Base-by-base conservation (phyloP, 1,140 invertebrate genomes). In the Heliconius eleuchia region DNA sequence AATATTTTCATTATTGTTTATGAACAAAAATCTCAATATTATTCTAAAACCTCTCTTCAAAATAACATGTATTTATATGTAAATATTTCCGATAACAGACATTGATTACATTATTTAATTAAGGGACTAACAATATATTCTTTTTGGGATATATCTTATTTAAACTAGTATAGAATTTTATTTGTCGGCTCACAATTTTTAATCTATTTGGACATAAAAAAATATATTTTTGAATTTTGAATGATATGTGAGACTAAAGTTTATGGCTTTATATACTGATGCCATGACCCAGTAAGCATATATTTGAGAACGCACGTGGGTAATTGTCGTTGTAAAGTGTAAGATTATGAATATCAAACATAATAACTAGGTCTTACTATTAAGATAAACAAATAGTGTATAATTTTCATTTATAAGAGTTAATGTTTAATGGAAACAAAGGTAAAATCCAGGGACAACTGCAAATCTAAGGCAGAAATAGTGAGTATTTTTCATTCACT, bases 281-380 rank as follows among this genome's bases (percentile, higher is more conserved):
- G 74, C 60, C 78, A 75, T 79, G 78, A 79, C 78, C 78, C 66
- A 79, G 42, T 71, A 23, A 79, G 19, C 42, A 27, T n/a, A 75
- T 71, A 37, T 75, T 75, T 79, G 8, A 75, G 55, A 52, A 57
- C 71, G 46, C 50, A 30, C 13, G 60, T 30, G 27, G 60, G 13
- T 66, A 66, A 66, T 66, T 66, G 23, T 13, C 27, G 60, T 66
- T 66, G 60, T 66, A 66, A 66, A 66, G 27, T 7, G 27, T 66
- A 66, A 27, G 57, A 60, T 66, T 66, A 66, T 66, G 60, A 66
- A 27, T 30, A 66, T 27, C 60, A 66, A 66, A 66, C 60, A 66
- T 13, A 30, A 23, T 66, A 66, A 66, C 60, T 66, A 71, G 76
- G 76, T 71, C 37, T 72, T n/a, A 42, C 37, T 39, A 39, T 72